A percentile compares a stretch with the other conserved stretches of the same genome.
These are phyloP conservation scores for Pyxicephalus adspersus DNA, from an alignment of 2,113 vertebrate genomes.

Conservation along the genomic window DNA sequence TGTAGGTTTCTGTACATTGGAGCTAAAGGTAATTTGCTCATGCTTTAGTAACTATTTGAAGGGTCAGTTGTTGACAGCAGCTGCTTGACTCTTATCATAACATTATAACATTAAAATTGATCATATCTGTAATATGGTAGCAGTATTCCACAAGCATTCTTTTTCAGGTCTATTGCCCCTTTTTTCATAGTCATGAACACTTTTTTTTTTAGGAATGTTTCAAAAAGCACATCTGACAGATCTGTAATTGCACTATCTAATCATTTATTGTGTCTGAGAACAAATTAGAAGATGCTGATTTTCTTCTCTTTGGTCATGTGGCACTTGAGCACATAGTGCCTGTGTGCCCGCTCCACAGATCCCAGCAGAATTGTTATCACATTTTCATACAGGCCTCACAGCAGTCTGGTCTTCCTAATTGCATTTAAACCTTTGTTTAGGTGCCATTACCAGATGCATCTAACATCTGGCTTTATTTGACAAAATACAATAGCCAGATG, in stretches of 20 bases:
- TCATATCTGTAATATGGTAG: too few species aligned
- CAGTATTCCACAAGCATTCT: neutral
- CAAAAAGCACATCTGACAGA: constrained; percentile 17
- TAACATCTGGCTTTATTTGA: constrained; percentile 76
- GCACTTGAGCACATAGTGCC: constrained; percentile 64
- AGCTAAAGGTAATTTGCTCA: too few species aligned
- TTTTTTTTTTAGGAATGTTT: constrained; percentile 25
- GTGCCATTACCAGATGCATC: constrained; percentile 72
- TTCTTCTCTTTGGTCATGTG: constrained; percentile 54
- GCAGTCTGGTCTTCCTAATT: constrained; percentile 72
- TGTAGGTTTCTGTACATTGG: too few species aligned
- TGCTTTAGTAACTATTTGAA: too few species aligned
- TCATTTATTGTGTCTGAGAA: constrained; percentile 67
- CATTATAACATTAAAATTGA: too few species aligned
- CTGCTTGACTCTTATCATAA: too few species aligned
- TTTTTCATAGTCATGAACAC: neutral
- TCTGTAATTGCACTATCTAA: constrained; percentile 55
- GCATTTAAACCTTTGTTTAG: constrained; percentile 76
- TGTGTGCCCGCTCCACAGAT: constrained; percentile 71
- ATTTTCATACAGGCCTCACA: constrained; percentile 69
- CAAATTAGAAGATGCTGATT: constrained; percentile 64
- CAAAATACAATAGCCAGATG: constrained; percentile 75
- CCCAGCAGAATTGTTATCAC: constrained; percentile 73
- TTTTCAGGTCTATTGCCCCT: neutral
- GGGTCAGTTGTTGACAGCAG: too few species aligned